phyloP scores from a whole-genome alignment of 1,140 invertebrate species.

The Anastrepha ludens region DNA sequence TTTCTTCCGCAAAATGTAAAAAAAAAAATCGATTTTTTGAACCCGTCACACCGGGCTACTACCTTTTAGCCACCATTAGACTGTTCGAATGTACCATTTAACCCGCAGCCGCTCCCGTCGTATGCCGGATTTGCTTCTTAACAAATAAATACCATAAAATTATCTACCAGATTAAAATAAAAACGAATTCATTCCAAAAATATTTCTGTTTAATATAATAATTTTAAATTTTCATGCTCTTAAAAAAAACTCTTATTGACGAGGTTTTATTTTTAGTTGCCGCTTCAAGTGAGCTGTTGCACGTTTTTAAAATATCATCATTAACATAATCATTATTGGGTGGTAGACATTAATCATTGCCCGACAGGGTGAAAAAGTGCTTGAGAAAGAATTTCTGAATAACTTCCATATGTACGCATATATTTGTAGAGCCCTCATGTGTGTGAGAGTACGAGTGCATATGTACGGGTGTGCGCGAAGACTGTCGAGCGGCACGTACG shows the following conservation, averaged over 20 bases:
- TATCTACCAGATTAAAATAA: not conserved
- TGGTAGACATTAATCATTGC: slow-evolving; percentile 32
- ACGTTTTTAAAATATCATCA: slow-evolving; percentile 19
- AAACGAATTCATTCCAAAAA: not conserved
- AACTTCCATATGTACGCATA: not conserved
- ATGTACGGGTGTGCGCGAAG: not conserved
- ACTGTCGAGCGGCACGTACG: not conserved
- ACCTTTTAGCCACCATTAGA: too few species aligned
- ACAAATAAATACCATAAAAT: too few species aligned
- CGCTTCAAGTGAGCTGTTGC: slow-evolving; percentile 15
- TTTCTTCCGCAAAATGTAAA: too few species aligned
- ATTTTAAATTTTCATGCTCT: not conserved
- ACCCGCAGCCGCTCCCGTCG: too few species aligned
- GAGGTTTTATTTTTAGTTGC: not conserved
- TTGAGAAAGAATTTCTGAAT: not conserved
- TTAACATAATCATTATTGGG: slow-evolving; percentile 30
- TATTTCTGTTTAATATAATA: too few species aligned
- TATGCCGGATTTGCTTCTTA: too few species aligned
- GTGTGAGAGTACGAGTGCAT: not conserved
- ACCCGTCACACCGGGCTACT: too few species aligned
- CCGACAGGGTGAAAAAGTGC: not conserved
- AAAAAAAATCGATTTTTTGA: too few species aligned
- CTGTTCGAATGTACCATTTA: too few species aligned
- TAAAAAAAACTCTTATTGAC: not conserved
- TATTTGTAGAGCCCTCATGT: not conserved